Evolutionary conservation across 2,113 vertebrate species (phyloP), one percentile per base, ranked within the genome.

Genomic region (Hiodon alosoides): DNA sequence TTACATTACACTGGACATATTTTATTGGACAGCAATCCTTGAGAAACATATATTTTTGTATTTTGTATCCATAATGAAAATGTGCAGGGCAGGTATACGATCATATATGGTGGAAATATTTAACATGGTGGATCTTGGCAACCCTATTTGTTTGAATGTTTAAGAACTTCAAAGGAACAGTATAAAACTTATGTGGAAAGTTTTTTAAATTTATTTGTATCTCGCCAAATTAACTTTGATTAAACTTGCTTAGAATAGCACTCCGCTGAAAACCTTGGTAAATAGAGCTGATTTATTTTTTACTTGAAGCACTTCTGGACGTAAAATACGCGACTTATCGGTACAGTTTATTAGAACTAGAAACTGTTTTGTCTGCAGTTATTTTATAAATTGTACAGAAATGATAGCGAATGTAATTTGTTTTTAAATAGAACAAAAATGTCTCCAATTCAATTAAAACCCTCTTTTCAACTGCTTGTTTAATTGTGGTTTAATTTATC

Each of bases 401-500:
- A 86, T 85, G 80, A 82, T 79, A 82, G 79, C 17, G 78, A 83
- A 81, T 79, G 69, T 81, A 80, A 87, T 85, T 83, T 85, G 82
- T 81, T 79, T 81, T 85, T 77, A 68, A 80, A 79, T 79, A 67
- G 71, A 67, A 81, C 74, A 72, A 72, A 81, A 76, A 77, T 79
- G 68, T 81, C 79, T 64, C 71, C 71, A 83, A 86, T 88, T 87
- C 81, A 85, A 82, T 85, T 86, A 81, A 76, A 82, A 87, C 82
- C 87, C 76, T 88, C 69, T 84, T 82, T 85, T 70, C 10, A 84
- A 86, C 87, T 76, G 82, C 86, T 83, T 84, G 84, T 88, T 84
- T 75, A 79, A 86, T 79, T 84, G 85, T 72, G 83, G 75, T 71
- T 78, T 82, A 84, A 81, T 85, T 86, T 82, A 87, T 84, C 82